Conservation (phyloP, 2,113 vertebrate species). For the Struthidea cinerea region DNA sequence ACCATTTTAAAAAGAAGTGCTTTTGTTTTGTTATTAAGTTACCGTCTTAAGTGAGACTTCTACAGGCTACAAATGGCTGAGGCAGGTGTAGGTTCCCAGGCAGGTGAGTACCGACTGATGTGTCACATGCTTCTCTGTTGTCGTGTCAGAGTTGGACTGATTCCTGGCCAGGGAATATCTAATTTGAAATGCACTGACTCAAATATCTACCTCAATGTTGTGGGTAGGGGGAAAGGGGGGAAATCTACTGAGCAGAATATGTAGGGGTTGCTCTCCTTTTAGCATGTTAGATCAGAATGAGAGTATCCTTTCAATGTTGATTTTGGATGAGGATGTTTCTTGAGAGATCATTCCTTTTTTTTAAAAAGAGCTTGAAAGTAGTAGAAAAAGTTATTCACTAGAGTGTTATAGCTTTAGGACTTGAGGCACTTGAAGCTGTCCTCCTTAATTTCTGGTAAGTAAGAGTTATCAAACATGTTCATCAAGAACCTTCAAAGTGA, state of each 20-base stretch:
- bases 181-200: neutral
- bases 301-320: neutral
- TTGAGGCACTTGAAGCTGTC: neutral
- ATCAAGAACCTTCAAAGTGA: neutral
- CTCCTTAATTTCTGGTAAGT: neutral
- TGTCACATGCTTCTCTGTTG: rapidly evolving
- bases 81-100: neutral
- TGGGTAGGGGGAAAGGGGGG: neutral
- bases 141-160: neutral
- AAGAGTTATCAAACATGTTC: neutral
- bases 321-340: neutral
- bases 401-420: neutral
- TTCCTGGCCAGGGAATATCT: neutral
- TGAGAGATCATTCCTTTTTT: neutral
- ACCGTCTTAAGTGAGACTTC: neutral
- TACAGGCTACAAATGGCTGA: neutral
- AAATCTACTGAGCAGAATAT: neutral
- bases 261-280: neutral
- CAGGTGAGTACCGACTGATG: neutral
- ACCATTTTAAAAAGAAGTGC: neutral
- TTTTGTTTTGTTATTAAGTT: neutral
- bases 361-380: neutral
- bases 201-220: neutral
- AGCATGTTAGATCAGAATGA: neutral
- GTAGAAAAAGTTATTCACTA: neutral